phyloP scores from a whole-genome alignment of 1,140 invertebrate species.

The Aphaenogaster ashmeadi region DNA sequence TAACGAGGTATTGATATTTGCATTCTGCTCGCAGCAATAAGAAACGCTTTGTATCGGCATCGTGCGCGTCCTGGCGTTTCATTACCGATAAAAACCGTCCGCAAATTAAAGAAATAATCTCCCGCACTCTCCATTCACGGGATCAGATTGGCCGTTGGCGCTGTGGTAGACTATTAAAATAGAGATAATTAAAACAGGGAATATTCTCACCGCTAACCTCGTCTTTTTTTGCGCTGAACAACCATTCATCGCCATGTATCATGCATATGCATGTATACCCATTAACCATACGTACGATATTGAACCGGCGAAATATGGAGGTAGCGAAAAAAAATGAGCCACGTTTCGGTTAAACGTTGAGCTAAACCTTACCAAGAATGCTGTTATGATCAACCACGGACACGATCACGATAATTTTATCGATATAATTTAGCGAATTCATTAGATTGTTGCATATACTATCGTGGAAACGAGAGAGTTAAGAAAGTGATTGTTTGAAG shows the following conservation, averaged over 20 bases:
- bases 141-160: slow-evolving; percentile 14
- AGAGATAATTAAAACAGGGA: slow-evolving; percentile 54
- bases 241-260: slow-evolving; percentile 56
- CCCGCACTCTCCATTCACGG: neutral
- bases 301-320: slow-evolving; percentile 21
- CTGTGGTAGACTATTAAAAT: slow-evolving; percentile 55
- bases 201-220: slow-evolving; percentile 15
- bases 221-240: slow-evolving; percentile 17
- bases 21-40: slow-evolving; percentile 55
- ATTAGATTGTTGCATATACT: neutral
- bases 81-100: slow-evolving; percentile 18
- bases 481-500: neutral
- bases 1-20: slow-evolving; percentile 68
- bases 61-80: slow-evolving; percentile 18
- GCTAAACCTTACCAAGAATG: slow-evolving; percentile 15
- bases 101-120: slow-evolving; percentile 20
- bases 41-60: slow-evolving; percentile 56
- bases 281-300: slow-evolving; percentile 49
- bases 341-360: slow-evolving; percentile 21
- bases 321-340: slow-evolving; percentile 46
- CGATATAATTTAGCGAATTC: slow-evolving; percentile 4
- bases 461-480: neutral
- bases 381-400: neutral
- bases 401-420: slow-evolving; percentile 15
- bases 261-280: slow-evolving; percentile 69